Evolutionary conservation across 2,113 vertebrate species (phyloP).

Genomic region (Cephalopterus ornatus): DNA sequence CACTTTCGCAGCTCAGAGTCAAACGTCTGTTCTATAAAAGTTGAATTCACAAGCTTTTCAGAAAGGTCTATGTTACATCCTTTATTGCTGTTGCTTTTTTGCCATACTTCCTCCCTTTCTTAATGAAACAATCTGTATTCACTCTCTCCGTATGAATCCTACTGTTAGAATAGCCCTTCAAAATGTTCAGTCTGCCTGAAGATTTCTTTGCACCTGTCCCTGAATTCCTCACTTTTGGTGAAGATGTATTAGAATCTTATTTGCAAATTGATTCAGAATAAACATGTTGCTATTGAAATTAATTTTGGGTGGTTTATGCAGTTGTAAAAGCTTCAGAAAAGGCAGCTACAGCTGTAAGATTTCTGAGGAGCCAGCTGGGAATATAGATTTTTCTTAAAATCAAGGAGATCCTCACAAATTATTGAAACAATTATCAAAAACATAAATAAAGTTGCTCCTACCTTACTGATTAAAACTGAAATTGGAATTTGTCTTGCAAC

Average conservation of each 20-base stretch:
- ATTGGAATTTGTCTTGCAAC: neutral
- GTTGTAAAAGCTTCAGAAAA: neutral
- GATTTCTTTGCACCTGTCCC: neutral
- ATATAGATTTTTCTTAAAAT: neutral
- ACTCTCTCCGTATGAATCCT: neutral
- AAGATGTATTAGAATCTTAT: neutral
- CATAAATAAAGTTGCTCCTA: neutral
- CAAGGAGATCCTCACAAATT: neutral
- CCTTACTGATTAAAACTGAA: neutral
- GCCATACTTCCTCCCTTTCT: neutral
- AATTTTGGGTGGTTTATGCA: neutral
- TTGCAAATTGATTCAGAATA: neutral
- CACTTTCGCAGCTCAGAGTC: neutral
- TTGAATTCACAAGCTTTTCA: neutral
- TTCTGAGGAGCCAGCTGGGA: neutral
- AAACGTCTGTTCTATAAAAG: neutral
- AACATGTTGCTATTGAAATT: neutral
- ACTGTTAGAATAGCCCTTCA: neutral
- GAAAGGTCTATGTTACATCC: neutral
- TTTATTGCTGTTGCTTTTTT: neutral
- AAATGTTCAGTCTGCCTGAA: neutral
- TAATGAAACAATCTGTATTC: neutral
- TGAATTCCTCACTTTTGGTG: neutral
- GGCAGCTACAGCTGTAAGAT: neutral
- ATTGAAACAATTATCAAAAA: neutral